Evolutionary conservation across 2,797 vertebrate species (phyloP).

Genomic region (Philypnodon macrostomus): DNA sequence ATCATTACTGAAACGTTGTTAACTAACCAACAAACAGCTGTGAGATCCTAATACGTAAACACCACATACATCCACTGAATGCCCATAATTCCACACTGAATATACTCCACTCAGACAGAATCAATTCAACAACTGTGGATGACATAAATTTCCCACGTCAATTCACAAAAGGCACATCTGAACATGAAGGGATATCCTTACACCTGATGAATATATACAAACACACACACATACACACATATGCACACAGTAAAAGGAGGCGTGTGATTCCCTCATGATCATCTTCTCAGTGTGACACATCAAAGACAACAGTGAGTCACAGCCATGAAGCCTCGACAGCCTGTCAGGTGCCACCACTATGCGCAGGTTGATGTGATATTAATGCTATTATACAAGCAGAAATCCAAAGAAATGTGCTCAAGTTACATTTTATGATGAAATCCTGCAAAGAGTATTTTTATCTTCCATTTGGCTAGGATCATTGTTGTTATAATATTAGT

Average conservation of each 20-base stretch:
- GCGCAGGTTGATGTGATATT: slow-evolving; percentile 12
- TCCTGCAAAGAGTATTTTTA: background rate
- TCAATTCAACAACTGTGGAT: slow-evolving; percentile 25
- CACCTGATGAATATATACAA: slow-evolving; percentile 9
- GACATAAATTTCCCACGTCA: slow-evolving; percentile 23
- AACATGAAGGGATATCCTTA: slow-evolving; percentile 13
- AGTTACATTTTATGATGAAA: slow-evolving; percentile 21
- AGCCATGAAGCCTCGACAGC: slow-evolving; percentile 33
- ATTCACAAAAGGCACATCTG: slow-evolving; percentile 22
- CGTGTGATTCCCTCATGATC: slow-evolving; percentile 57
- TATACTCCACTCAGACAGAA: slow-evolving; percentile 17
- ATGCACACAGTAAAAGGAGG: slow-evolving; percentile 42
- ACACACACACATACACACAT: background rate
- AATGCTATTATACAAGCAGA: background rate
- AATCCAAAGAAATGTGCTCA: slow-evolving; percentile 1
- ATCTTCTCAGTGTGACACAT: slow-evolving; percentile 52
- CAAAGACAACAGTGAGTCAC: slow-evolving; percentile 53
- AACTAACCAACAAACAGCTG: too few species aligned
- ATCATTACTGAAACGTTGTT: too few species aligned
- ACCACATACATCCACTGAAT: slow-evolving; percentile 16
- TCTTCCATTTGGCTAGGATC: too few species aligned
- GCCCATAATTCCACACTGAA: background rate
- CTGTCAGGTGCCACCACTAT: slow-evolving; percentile 52
- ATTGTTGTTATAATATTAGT: too few species aligned
- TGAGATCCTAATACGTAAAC: too few species aligned